Evolutionary conservation across 2,113 vertebrate genomes (phyloP), one percentile per base, ranked within the genome.

Genomic region (Triplophysa siluroides): DNA sequence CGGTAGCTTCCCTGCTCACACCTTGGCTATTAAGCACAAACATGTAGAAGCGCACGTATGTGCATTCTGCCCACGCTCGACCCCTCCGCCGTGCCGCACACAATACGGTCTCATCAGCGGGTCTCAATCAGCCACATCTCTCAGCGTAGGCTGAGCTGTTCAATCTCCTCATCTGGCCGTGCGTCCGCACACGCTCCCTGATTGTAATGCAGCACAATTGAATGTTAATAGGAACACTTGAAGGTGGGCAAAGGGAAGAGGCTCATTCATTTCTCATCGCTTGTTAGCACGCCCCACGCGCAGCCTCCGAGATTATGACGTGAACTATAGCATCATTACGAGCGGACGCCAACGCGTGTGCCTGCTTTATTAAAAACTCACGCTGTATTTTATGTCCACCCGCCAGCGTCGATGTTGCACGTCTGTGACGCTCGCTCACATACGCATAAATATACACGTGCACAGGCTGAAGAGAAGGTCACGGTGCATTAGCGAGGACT

Each of bases 141-240:
- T 85, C 69, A 83, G 79, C 80, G 78, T 86, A 87, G 74, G 78
- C 89, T 86, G 85, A 76, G 81, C 89, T 85, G 81, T 87, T 91
- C 88, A 89, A 86, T 88, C 84, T 88, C 82, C 80, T 88, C 86
- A 81, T 87, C 86, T 83, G 85, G 87, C 86, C 75, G 72, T 65
- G 88, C 86, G 85, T 90, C 84, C 85, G 88, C 83, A 79, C 88
- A 81, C 69, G 83, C 85, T 90, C 47, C 80, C 87, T 92, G 90
- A 92, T 90, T 91, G 89, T 87, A 86, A 91, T 88, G 90, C 85
- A 76, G 88, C 87, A 87, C 86, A 83, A 86, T 87, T 87, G 84
- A 88, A 83, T 88, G 87, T 84, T 89, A 90, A 91, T 88, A 72
- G 84, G 83, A 83, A 76, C 33, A 84, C 84, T 85, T 82, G 83